phyloP scores from a whole-genome alignment of 2,797 vertebrate genomes.

The Toxotes lorentzi region DNA sequence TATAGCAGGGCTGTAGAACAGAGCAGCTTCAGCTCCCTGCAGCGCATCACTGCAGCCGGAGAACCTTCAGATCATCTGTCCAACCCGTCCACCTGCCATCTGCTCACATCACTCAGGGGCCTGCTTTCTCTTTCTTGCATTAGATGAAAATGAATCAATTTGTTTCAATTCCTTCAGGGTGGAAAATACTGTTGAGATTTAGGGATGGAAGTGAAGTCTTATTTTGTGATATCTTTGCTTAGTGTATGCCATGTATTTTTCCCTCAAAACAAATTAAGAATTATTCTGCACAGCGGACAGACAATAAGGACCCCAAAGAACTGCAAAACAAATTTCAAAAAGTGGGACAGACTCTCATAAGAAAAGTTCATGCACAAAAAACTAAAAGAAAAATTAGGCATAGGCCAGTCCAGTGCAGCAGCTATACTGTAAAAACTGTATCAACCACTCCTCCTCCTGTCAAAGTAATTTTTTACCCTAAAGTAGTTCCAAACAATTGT shows the following conservation, averaged over 20 bases:
- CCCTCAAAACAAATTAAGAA: neutral
- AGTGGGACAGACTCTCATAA: neutral
- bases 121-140: neutral
- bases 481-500: neutral
- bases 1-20: slow-evolving; percentile 9
- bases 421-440: neutral
- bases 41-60: slow-evolving; percentile 35
- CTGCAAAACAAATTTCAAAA: neutral
- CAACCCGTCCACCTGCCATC: slow-evolving; percentile 34
- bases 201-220: neutral
- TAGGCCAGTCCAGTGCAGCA: neutral
- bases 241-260: neutral
- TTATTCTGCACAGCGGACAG: neutral
- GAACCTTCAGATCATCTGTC: slow-evolving; percentile 54
- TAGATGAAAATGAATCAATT: slow-evolving; percentile 6
- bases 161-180: neutral
- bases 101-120: slow-evolving; percentile 22
- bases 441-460: neutral
- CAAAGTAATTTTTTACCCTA: neutral
- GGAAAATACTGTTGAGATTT: neutral
- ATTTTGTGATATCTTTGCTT: neutral
- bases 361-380: neutral
- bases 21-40: slow-evolving; percentile 19
- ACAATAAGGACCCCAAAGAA: neutral
- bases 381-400: neutral